Base-by-base conservation (phyloP, 2,113 vertebrate genomes). In the Heloderma charlesbogerti region DNA sequence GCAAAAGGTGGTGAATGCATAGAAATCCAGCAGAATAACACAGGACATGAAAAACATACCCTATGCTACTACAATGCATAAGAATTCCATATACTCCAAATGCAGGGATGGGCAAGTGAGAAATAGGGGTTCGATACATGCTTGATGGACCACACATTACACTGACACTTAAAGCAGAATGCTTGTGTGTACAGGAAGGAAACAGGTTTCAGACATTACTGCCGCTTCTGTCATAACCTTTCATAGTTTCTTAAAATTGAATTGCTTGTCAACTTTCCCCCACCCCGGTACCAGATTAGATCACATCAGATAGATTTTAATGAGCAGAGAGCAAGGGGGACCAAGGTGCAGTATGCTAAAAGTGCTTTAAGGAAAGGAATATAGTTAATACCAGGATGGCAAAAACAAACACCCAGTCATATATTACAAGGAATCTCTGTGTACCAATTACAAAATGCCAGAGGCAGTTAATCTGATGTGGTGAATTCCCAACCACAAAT, bases 21-120 rank as follows among this genome's bases (percentile, higher is more conserved):
- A 69, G 79, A 83, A 89, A 57, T 83, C 15, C 48, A 83, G 9
- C 34, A 74, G 77, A 77, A 77, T 43, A 82, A 88, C 20, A n/a
- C 18, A 82, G 9, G 18, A 37, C 13, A 40, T 29, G 20, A 88
- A 86, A 88, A 69, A 51, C 22, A 69, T 22, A 75, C 10, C 8
- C 9, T 48, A 57, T 12, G 34, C 67, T 48, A n/a, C 18, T 89
- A 60, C 4, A 22, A 20, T 72, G n/a, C 22, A 69, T 22, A 69
- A 81, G 77, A 89, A 89, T 54, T 54, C 88, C 34, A 6, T 54
- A 9, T 27, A 71, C 6, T 83, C 10, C 67, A 84, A 87, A 84
- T n/a, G 18, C 13, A 48, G 66, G 82, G 15, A 54, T 82, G 31
- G 20, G 69, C 4, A 40, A 78, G 57, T 63, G 6, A 57, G 81